These are phyloP conservation scores for Ara ararauna DNA, from an alignment of 2,797 vertebrate genomes.

Conservation along the genomic window DNA sequence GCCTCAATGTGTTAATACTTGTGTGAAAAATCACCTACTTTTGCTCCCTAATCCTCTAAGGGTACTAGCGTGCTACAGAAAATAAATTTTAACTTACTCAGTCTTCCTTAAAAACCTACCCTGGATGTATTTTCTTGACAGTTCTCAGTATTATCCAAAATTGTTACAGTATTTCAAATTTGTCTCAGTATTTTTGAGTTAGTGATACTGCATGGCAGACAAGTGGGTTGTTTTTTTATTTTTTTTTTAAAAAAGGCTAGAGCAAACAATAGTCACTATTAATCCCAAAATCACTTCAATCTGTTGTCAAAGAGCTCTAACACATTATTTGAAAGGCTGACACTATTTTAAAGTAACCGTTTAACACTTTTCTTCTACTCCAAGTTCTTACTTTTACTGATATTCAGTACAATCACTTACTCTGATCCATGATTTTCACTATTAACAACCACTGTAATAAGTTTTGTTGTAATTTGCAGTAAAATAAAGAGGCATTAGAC, in stretches of 20 bases:
- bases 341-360: not conserved
- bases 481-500: not conserved
- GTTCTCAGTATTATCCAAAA: not conserved
- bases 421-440: not conserved
- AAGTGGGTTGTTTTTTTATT: not conserved
- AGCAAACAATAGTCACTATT: not conserved
- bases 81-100: not conserved
- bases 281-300: not conserved
- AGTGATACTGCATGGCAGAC: not conserved
- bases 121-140: not conserved
- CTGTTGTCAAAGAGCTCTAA: not conserved
- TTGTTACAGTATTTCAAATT: not conserved
- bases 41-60: not conserved
- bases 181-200: not conserved
- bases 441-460: not conserved
- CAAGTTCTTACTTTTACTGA: not conserved
- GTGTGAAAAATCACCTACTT: not conserved
- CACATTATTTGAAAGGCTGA: not conserved
- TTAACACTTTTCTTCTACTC: not conserved
- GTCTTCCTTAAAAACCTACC: not conserved
- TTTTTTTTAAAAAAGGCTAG: not conserved
- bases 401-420: not conserved
- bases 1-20: not conserved
- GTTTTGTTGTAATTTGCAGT: not conserved
- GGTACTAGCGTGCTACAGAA: not conserved